These are phyloP conservation scores for Lipophrys pholis DNA, from an alignment of 2,113 vertebrate genomes.

Conservation along the genomic window DNA sequence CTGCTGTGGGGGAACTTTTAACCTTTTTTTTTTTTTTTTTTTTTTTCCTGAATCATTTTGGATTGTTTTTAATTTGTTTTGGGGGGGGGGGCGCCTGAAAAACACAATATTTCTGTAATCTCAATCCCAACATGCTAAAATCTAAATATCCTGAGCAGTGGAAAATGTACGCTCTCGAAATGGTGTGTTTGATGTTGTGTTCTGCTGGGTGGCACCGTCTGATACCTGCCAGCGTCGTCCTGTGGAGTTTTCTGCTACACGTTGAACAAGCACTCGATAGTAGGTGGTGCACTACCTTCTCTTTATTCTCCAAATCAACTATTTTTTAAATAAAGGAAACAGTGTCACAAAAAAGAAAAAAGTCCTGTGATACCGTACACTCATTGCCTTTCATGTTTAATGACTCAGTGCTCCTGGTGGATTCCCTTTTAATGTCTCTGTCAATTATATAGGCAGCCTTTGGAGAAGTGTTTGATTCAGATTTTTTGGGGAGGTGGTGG, in stretches of 20 bases:
- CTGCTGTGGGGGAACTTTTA: constrained; percentile 57
- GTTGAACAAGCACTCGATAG: constrained; percentile 79
- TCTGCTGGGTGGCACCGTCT: constrained; percentile 67
- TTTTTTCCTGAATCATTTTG: not conserved
- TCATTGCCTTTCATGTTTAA: constrained; percentile 72
- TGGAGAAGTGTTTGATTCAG: constrained; percentile 40
- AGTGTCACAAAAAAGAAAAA: constrained; percentile 80
- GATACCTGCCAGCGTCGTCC: constrained; percentile 73
- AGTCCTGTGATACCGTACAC: constrained; percentile 34
- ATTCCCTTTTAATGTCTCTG: constrained; percentile 45
- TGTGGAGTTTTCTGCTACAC: constrained; percentile 82
- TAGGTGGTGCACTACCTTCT: constrained; percentile 79
- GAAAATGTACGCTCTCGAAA: constrained; percentile 68
- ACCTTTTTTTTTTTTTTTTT: constrained; percentile 7
- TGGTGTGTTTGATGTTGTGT: constrained; percentile 80
- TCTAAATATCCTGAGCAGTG: constrained; percentile 69
- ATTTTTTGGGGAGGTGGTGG: not conserved
- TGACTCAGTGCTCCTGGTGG: constrained; percentile 53
- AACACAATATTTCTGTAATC: constrained; percentile 72
- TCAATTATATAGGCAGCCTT: constrained; percentile 47
- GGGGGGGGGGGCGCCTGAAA: constrained; percentile 19
- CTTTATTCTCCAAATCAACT: constrained; percentile 79
- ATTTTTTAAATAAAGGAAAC: constrained; percentile 85
- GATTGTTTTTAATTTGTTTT: constrained; percentile 27
- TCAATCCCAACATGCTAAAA: constrained; percentile 50